phyloP scores from a whole-genome alignment of 2,888 invertebrate genomes.

The Calameuta pallipes region DNA sequence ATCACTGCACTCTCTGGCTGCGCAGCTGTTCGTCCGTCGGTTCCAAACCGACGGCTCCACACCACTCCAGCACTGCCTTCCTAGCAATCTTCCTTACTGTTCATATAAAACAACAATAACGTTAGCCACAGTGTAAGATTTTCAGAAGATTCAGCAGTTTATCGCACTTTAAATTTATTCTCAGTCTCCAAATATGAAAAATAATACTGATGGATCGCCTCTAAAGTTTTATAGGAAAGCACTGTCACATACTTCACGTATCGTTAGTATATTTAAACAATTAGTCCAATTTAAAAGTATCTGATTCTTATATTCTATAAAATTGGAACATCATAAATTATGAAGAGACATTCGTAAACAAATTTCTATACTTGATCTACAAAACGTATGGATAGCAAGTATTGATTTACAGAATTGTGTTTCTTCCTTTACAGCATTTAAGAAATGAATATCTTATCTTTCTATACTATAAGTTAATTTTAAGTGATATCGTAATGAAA shows the following conservation, averaged over 20 bases:
- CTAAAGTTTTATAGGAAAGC: background rate
- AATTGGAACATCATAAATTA: background rate
- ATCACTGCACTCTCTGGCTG: constrained; percentile 47
- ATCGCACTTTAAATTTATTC: background rate
- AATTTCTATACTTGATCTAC: too few species aligned
- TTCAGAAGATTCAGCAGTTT: background rate
- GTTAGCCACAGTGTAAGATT: background rate
- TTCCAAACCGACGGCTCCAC: constrained; percentile 53
- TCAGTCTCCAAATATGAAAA: background rate
- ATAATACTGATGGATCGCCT: background rate
- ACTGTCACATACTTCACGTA: background rate
- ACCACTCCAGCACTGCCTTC: constrained; percentile 52
- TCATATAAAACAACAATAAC: constrained; percentile 5
- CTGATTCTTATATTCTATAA: background rate
- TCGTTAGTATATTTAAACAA: background rate
- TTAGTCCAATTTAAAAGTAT: background rate
- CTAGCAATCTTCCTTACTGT: constrained; percentile 53
- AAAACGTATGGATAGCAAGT: background rate
- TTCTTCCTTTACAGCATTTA: background rate
- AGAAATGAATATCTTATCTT: background rate
- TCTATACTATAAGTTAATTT: background rate
- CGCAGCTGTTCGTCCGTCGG: constrained; percentile 49
- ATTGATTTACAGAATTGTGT: background rate
- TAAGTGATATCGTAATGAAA: background rate
- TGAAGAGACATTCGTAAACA: background rate